Base-by-base conservation (phyloP, 2,888 invertebrate species). In the Gandaritis pyraliata region DNA sequence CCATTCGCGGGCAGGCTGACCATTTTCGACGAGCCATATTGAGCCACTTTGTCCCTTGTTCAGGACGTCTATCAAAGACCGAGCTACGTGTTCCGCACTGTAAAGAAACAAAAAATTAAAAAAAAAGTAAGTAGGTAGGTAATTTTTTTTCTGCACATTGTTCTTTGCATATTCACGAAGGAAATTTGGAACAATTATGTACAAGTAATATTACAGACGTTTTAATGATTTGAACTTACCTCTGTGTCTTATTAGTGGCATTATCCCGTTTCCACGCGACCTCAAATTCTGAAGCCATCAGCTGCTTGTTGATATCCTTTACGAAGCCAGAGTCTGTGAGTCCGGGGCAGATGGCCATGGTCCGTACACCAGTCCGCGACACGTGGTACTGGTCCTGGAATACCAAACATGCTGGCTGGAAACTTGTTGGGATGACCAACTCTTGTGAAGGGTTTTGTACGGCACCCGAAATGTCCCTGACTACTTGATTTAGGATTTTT, bases 191-290 rank as follows among this genome's bases (percentile, higher is more conserved):
- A n/a, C n/a, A n/a, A n/a, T n/a, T n/a, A n/a, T n/a, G n/a, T n/a
- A n/a, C n/a, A n/a, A n/a, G n/a, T n/a, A n/a, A n/a, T n/a, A n/a
- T n/a, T n/a, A n/a, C n/a, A n/a, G n/a, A n/a, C n/a, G 29, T 29
- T 33, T 33, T 6, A 33, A 33, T 33, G 3, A 23, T 33, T 43
- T 2, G 10, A 15, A 23, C 50, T 53, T 85, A 95, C 95, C 94
- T 94, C 78, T 95, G 95, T 18, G 94, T 90, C 68, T 93, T 92
- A 64, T 92, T 90, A 71, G 92, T 94, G 13, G 94, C 94, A 51
- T 94, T 95, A 74, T 96, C 96, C 53, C 93, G 88, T 71, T 94
- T 94, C 95, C 95, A 96, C 8, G 95, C 95, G 11, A 94, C 94
- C 73, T 95, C 95, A 76, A 95, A 96, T 64, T 95, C 94, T 0